Evolutionary conservation across 1,140 invertebrate genomes (phyloP), one percentile per base, ranked within the genome.

Genomic region (Brachionus koreanus): DNA sequence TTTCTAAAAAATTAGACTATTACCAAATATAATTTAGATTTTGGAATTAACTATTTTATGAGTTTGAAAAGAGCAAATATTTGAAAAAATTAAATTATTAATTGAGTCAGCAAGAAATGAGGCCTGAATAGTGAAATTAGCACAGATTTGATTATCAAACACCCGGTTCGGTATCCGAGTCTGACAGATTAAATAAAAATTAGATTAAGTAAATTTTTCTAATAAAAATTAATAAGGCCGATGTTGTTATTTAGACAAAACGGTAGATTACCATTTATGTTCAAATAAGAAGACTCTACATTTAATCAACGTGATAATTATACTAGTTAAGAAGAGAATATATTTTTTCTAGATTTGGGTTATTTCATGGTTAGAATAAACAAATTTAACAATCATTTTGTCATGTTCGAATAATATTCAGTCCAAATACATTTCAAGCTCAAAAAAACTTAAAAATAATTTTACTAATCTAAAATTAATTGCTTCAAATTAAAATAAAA

Each of bases 161-260:
- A 57, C 49, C 49, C 49, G 49, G 49, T 23, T 57, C 49, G 9
- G 49, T 19, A 57, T 57, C 49, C 49, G 49, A 57, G 63, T 35
- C 63, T 67, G 63, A 67, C 25, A 67, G 29, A 35, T 67, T 67
- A 67, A 67, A 67, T 67, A 67, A 35, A 67, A 67, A 67, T 67
- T 37, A 67, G 63, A 67, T 67, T 67, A 67, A 67, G 49, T 67
- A 67, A 67, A 67, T 67, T 67, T 35, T 13, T 57, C 19, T 57
- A 25, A 57, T 57, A 57, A 57, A 57, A 57, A 57, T 57, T 57
- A 57, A 57, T 57, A 57, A 57, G 49, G 49, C 49, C 49, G 49
- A 57, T 57, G 49, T 57, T 57, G 49, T 57, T 57, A 57, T 57
- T 57, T 57, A 57, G 49, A 57, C 49, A 57, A 57, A 57, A 57